Evolutionary conservation across 2,113 vertebrate species (phyloP).

Genomic region (Microtus richardsoni): DNA sequence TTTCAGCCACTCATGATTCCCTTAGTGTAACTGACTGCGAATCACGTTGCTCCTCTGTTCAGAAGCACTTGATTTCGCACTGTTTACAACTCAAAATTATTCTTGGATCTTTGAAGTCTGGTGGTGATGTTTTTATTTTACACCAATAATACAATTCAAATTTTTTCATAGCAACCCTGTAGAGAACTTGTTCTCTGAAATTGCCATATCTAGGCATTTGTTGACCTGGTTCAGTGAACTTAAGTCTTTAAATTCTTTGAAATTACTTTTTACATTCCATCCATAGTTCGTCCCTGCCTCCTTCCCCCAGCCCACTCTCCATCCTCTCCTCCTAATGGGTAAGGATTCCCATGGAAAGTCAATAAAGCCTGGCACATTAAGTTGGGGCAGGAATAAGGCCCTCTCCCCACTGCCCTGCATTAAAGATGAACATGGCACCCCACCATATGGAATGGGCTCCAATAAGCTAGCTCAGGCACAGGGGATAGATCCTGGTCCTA

Average conservation of each 20-base stretch:
- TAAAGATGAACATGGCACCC: no score
- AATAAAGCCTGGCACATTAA: no score
- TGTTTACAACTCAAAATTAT: background rate
- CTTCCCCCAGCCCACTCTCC: no score
- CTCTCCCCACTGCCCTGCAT: no score
- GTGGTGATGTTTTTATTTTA: background rate
- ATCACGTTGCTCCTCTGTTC: background rate
- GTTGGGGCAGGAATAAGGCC: no score
- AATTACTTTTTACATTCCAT: no score
- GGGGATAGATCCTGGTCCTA: no score
- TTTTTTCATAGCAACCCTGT: background rate
- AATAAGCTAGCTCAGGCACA: no score
- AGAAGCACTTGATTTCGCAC: background rate
- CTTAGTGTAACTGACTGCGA: background rate
- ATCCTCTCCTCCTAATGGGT: no score
- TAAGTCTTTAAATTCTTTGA: background rate
- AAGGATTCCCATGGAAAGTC: no score
- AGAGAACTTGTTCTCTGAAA: background rate
- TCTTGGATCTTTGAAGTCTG: constrained; percentile 1
- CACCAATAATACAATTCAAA: background rate
- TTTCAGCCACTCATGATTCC: background rate
- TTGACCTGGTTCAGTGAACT: background rate
- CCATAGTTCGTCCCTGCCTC: no score
- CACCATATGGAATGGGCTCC: no score
- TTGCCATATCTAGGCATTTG: background rate